Percentiles rank a stretch among this genome's conserved stretches.
phyloP scores from a whole-genome alignment of 2,797 vertebrate species.

The Cirrhinus molitorella region DNA sequence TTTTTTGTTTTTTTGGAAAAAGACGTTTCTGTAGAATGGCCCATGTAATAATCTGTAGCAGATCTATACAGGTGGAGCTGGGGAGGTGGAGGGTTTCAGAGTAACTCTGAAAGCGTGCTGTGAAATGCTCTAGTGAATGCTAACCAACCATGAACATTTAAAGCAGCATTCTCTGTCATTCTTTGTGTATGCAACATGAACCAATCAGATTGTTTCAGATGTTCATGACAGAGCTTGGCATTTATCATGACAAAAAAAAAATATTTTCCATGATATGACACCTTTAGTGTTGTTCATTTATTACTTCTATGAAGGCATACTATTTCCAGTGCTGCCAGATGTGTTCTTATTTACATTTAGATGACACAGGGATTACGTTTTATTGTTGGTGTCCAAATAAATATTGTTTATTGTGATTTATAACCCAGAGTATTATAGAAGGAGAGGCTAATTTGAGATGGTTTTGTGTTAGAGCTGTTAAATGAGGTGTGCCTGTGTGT shows the following conservation, averaged over 20 bases:
- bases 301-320: neutral
- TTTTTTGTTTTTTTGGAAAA: no score
- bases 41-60: no score
- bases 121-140: no score
- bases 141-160: no score
- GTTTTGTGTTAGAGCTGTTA: constrained; percentile 14
- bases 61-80: no score
- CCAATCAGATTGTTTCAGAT: no score
- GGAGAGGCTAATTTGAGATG: constrained; percentile 12
- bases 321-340: constrained; percentile 4
- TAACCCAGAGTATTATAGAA: neutral
- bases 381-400: constrained; percentile 14
- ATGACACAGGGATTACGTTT: constrained; percentile 21
- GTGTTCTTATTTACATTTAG: constrained; percentile 49
- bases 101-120: no score
- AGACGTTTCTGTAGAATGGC: no score
- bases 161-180: no score
- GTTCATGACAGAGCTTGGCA: no score
- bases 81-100: no score
- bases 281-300: neutral
- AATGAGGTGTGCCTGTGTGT: constrained; percentile 1
- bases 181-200: no score
- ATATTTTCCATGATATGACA: neutral
- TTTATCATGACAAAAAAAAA: neutral
- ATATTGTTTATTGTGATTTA: neutral